Conservation (phyloP, 2,888 invertebrate genomes). For the Macrophya alboannulata region DNA sequence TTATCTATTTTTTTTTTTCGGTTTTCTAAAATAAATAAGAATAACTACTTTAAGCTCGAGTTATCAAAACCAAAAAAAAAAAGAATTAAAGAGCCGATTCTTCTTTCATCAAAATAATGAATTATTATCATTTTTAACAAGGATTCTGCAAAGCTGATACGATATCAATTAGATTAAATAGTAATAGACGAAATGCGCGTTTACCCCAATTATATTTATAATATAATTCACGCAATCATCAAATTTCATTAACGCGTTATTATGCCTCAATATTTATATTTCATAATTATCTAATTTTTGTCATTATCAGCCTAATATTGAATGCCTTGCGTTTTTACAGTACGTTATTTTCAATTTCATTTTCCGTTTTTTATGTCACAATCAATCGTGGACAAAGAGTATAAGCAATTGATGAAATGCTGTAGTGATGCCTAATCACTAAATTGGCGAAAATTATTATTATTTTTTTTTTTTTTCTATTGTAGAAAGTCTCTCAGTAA, state of each 20-base stretch:
- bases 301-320: constrained; percentile 52
- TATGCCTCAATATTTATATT: constrained; percentile 33
- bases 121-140: constrained; percentile 44
- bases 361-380: not conserved
- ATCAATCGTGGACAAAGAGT: constrained; percentile 8
- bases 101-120: constrained; percentile 21
- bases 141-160: constrained; percentile 51
- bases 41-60: constrained; percentile 60
- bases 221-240: constrained; percentile 54
- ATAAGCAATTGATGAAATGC: constrained; percentile 31
- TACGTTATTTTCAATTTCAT: constrained; percentile 37
- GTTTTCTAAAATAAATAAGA: constrained; percentile 58
- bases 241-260: constrained; percentile 9
- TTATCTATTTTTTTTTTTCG: constrained; percentile 30
- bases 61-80: constrained; percentile 37
- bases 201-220: constrained; percentile 53
- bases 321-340: constrained; percentile 42
- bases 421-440: constrained; percentile 4
- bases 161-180: constrained; percentile 46
- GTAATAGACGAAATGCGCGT: constrained; percentile 42
- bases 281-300: constrained; percentile 39
- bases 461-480: constrained; percentile 1
- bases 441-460: constrained; percentile 6
- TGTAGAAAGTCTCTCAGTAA: constrained; percentile 32
- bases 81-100: not conserved